Evolutionary conservation across 2,797 vertebrate genomes (phyloP), one percentile per base, ranked within the genome.

Genomic region (Picus viridis): DNA sequence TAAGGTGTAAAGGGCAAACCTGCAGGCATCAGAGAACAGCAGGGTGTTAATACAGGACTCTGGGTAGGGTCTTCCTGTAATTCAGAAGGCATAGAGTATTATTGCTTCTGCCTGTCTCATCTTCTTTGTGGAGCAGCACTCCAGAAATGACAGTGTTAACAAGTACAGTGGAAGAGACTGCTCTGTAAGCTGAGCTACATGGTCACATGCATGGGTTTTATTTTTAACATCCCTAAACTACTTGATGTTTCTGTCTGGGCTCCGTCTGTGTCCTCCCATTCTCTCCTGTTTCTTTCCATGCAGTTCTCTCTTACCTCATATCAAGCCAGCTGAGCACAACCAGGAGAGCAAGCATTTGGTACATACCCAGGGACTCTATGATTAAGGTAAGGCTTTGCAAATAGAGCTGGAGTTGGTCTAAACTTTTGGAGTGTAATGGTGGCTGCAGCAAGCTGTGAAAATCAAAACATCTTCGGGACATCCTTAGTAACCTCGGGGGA

Each of bases 221-320:
- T 98, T 98, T 98, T 98, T 98, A 98, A 97, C 97, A 97, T 96
- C 69, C 54, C 51, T 78, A 97, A 96, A 95, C 91, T 96, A 91
- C 96, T 97, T 95, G 78, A 92, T 96, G 94, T 96, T 96, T 97
- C 96, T 96, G 94, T 79, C 83, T 96, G 95, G 94, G 92, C 90
- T 96, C 95, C 96, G 91, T 94, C 86, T 0, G 63, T 90, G 70
- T 90, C 85, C 86, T 95, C 88, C 83, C 81, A 62, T 95, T 94
- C 94, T 90, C 88, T 89, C 59, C 51, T 91, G 87, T 90, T 84
- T 68, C 69, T 89, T 67, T 69, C 73, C 82, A 49, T 82, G 91
- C 83, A 61, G 53, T 59, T 56, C 89, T 83, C 26, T 36, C 61
- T 64, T 62, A 49, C 89, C 73, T 92, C 80, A 41, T 49, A 51